Base-by-base conservation (phyloP, 2,113 vertebrate species). In the Butorides virescens region DNA sequence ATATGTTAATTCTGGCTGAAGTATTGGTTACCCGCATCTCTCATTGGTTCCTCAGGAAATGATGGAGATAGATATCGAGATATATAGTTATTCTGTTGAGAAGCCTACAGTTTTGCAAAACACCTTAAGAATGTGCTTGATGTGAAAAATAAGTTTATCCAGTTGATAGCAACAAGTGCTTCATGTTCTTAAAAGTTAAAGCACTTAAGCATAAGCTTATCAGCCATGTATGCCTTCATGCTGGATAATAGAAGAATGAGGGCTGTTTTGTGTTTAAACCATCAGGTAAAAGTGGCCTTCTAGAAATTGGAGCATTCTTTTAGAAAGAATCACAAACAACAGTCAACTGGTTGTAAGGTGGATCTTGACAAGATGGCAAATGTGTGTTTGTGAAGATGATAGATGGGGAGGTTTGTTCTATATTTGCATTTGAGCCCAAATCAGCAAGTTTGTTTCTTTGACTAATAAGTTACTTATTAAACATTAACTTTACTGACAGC, bases 91-190 rank as follows among this genome's bases (percentile, higher is more conserved):
- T 10, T 85, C 32, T 88, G 50, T 32, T 56, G 81, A 89, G 59
- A 62, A 87, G 29, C 55, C 56, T 36, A 14, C 30, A 30, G 20
- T 81, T 93, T 32, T 75, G 65, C 68, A 85, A 89, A 89, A 27
- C 70, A 58, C 65, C 65, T 84, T 61, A 39, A 87, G 53, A 65
- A 74, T 23, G 36, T 86, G 39, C 68, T 92, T 84, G 88, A 73
- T 68, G 50, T 44, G 19, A n/a, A 67, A 95, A 93, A 62, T 58
- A 11, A 11, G 16, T 88, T 82, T 44, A 53, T 58, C 26, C 36
- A 77, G 52, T 86, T 95, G 83, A 94, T 83, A 94, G 83, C 65
- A 95, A 10, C 32, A 78, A 91, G 27, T 89, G 25, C 36, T 89
- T 91, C 19, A 7, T 59, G 56, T 89, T 88, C 47, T 75, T 80